These are phyloP conservation scores for Turritopsis rubra DNA, from an alignment of 30 jellyfish, hydroid and myxozoan species.

Conservation along the genomic window DNA sequence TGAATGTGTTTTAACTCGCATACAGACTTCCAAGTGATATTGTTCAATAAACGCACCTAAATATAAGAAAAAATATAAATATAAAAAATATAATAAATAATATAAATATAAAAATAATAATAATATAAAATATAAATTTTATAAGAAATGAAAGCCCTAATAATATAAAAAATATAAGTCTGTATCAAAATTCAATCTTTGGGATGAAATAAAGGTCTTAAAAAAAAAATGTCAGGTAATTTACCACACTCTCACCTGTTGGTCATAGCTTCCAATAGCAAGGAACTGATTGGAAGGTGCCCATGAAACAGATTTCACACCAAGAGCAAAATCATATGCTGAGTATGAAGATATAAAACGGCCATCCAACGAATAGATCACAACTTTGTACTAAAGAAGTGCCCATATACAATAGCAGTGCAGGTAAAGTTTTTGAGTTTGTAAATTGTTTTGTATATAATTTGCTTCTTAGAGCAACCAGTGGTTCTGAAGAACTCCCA, in stretches of 20 bases:
- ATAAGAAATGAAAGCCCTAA: too few species aligned
- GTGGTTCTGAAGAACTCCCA: too few species aligned
- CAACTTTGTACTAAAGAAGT: conserved; percentile 59
- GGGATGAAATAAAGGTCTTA: background rate
- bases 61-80: background rate
- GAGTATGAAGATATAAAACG: conserved; percentile 51
- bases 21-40: conserved; percentile 85
- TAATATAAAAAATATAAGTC: too few species aligned
- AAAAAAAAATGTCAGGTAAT: too few species aligned
- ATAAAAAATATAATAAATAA: background rate
- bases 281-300: conserved; percentile 84
- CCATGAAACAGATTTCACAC: conserved; percentile 92
- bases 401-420: background rate
- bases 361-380: conserved; percentile 85
- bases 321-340: conserved; percentile 87
- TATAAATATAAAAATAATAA: too few species aligned
- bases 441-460: background rate
- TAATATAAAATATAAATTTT: too few species aligned
- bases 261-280: conserved; percentile 92
- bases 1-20: conserved; percentile 65
- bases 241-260: conserved; percentile 71
- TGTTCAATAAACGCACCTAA: conserved; percentile 78
- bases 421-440: background rate
- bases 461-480: background rate
- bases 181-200: too few species aligned